Percentiles rank a stretch among this genome's conserved stretches.
Evolutionary conservation across 2,888 invertebrate genomes (phyloP).

Genomic region (Bembecia ichneumoniformis): DNA sequence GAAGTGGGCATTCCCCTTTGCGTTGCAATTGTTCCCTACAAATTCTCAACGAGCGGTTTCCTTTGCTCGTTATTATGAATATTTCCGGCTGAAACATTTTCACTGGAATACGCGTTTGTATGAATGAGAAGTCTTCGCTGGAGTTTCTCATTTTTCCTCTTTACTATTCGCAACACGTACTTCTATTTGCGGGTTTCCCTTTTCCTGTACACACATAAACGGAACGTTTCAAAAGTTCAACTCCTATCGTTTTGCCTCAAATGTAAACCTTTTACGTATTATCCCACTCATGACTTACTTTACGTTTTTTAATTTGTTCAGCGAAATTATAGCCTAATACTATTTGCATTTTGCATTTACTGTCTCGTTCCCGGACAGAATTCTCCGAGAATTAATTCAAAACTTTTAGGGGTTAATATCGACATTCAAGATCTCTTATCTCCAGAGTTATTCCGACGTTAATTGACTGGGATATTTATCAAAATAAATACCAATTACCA

Average conservation of each 20-base stretch:
- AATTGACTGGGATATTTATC: no score
- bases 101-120: neutral
- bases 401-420: no score
- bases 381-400: no score
- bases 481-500: no score
- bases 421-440: no score
- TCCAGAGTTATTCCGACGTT: no score
- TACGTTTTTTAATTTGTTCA: no score
- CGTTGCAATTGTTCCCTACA: neutral
- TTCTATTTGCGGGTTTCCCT: slow-evolving; percentile 1
- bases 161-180: slow-evolving; percentile 1
- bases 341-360: no score
- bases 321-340: no score
- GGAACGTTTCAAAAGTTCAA: neutral
- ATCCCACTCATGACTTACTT: neutral
- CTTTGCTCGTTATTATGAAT: neutral
- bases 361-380: no score
- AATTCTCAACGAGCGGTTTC: neutral
- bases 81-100: neutral
- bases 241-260: neutral
- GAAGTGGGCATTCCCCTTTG: no score
- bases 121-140: neutral
- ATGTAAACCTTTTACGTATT: neutral
- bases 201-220: neutral
- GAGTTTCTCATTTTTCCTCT: neutral